These are phyloP conservation scores for Epistrophella euchroma DNA, from an alignment of 2,888 invertebrate genomes.

Conservation along the genomic window DNA sequence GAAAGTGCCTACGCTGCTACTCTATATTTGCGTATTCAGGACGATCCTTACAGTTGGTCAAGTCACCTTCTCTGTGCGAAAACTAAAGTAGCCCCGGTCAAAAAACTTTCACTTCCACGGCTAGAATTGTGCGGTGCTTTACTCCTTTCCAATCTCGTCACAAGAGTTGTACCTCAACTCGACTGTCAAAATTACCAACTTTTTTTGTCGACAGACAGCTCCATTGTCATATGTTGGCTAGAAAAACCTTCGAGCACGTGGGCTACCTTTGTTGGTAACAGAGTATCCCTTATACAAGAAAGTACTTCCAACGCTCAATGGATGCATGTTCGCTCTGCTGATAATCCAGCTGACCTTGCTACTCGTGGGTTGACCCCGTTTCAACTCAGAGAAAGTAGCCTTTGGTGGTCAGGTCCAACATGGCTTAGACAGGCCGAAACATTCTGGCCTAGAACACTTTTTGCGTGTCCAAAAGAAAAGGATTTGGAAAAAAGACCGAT, in stretches of 20 bases:
- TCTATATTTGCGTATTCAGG: neutral
- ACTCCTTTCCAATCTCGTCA: neutral
- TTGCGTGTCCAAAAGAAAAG: no score
- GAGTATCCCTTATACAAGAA: constrained; percentile 22
- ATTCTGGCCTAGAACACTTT: no score
- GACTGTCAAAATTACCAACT: neutral
- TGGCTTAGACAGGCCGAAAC: no score
- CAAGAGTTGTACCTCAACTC: constrained; percentile 2
- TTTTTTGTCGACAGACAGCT: constrained; percentile 21
- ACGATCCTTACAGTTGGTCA: neutral
- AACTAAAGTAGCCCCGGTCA: neutral
- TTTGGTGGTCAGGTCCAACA: constrained; percentile 30
- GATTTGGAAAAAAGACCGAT: no score
- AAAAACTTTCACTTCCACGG: neutral
- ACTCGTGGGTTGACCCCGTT: constrained; percentile 20
- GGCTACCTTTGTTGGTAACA: constrained; percentile 27
- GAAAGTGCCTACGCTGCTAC: neutral
- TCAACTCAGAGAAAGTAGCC: constrained; percentile 23
- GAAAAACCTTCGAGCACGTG: constrained; percentile 31
- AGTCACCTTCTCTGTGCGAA: neutral
- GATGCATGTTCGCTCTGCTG: constrained; percentile 29
- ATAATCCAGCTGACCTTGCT: constrained; percentile 21
- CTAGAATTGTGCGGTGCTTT: constrained; percentile 15
- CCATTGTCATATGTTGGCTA: constrained; percentile 30
- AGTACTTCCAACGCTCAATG: constrained; percentile 14